Evolutionary conservation across 2,888 invertebrate species (phyloP).

Genomic region (Apotomis capreana): DNA sequence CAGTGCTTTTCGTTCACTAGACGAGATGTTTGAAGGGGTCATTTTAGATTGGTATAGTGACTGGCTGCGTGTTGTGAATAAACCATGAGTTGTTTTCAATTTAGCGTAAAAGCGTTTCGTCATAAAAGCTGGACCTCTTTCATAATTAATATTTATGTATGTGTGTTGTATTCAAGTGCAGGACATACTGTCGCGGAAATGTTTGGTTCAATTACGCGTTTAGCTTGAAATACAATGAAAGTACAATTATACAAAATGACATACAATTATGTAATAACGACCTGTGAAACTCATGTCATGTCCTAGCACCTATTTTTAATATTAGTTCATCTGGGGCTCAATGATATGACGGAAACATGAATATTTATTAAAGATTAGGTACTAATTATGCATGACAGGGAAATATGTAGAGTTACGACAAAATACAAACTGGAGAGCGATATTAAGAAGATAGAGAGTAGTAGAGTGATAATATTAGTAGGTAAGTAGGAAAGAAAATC

Average conservation of each 20-base stretch:
- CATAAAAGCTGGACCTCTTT: constrained; percentile 70
- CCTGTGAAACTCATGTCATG: not conserved
- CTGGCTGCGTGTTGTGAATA: constrained; percentile 72
- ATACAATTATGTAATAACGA: too few relatives aligned
- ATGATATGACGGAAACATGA: too few relatives aligned
- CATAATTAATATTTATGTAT: constrained; percentile 75
- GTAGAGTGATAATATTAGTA: too few relatives aligned
- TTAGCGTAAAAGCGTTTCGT: constrained; percentile 79
- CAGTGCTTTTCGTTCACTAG: constrained; percentile 39
- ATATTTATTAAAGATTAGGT: too few relatives aligned
- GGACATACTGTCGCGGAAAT: constrained; percentile 20
- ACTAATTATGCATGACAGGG: too few relatives aligned
- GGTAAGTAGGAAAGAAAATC: too few relatives aligned
- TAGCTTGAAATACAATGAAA: constrained; percentile 4
- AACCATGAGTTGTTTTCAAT: constrained; percentile 83
- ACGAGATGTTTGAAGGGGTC: constrained; percentile 59
- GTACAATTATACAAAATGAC: not conserved
- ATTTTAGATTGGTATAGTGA: constrained; percentile 60
- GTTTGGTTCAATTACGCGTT: constrained; percentile 15
- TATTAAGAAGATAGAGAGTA: too few relatives aligned
- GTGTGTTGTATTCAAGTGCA: constrained; percentile 48
- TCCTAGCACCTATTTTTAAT: too few relatives aligned
- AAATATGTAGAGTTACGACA: too few relatives aligned
- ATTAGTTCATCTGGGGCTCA: too few relatives aligned
- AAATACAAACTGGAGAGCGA: too few relatives aligned